A percentile compares a stretch with the other conserved stretches of the same genome.
These are phyloP conservation scores for Chondrosia reniformis DNA, from an alignment of 37 sponge, comb jelly and placozoan species.

Conservation along the genomic window DNA sequence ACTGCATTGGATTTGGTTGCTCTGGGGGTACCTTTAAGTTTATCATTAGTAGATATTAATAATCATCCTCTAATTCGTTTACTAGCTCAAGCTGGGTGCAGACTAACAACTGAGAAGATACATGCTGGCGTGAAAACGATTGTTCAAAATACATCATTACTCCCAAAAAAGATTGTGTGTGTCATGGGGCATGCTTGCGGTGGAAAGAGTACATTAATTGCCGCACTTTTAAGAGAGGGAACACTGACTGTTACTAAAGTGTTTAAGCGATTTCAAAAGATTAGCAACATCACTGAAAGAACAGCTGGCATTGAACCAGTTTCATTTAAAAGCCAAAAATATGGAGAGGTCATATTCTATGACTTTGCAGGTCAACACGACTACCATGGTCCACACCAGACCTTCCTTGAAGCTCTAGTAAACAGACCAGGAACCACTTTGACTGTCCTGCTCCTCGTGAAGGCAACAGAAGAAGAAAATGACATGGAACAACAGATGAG, in stretches of 20 bases:
- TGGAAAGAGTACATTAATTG: not conserved
- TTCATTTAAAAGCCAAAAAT: conserved; percentile 7
- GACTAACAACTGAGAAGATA: too few relatives aligned
- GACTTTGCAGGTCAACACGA: conserved; percentile 41
- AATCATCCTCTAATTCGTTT: too few relatives aligned
- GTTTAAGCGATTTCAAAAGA: not conserved
- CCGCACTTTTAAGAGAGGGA: not conserved
- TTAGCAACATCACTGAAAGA: not conserved
- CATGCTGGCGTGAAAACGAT: too few relatives aligned
- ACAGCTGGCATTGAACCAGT: conserved; percentile 30
- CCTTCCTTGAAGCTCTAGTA: not conserved
- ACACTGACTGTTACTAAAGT: not conserved
- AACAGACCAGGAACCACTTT: not conserved
- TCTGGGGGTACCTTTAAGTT: too few relatives aligned
- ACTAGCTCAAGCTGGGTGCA: too few relatives aligned
- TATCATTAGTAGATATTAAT: too few relatives aligned
- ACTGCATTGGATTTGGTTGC: too few relatives aligned
- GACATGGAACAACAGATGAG: not conserved
- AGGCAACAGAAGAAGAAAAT: not conserved
- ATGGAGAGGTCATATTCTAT: conserved; percentile 18
- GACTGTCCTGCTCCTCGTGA: conserved; percentile 1
- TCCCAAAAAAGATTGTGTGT: not conserved
- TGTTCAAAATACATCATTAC: too few relatives aligned
- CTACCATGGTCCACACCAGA: conserved; percentile 30
- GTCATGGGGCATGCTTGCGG: not conserved